Conservation (phyloP, 2,113 vertebrate species). For the Neogobius melanostomus region DNA sequence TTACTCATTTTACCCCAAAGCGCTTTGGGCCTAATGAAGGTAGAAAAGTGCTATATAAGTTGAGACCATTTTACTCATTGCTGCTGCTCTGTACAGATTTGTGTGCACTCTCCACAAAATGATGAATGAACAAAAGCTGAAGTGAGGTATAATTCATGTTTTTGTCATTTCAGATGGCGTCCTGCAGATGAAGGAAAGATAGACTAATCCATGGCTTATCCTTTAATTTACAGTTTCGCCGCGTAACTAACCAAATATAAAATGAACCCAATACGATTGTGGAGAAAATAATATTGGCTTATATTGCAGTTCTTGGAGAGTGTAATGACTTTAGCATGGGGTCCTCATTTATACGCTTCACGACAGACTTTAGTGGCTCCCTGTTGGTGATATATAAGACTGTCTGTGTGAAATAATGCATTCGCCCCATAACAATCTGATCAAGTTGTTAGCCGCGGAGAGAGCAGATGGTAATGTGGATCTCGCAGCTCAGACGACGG, state of each 20-base stretch:
- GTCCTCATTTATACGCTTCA: slow-evolving; percentile 18
- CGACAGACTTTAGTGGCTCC: slow-evolving; percentile 7
- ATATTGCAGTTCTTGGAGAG: slow-evolving; percentile 12
- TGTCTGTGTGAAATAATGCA: slow-evolving; percentile 11
- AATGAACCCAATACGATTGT: slow-evolving; percentile 18
- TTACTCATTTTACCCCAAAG: no score
- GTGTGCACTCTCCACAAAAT: background rate
- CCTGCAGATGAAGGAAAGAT: slow-evolving; percentile 6
- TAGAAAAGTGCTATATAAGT: no score
- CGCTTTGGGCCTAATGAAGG: no score
- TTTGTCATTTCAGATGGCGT: background rate
- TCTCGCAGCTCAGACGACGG: slow-evolving; percentile 35
- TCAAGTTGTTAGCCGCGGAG: slow-evolving; percentile 21
- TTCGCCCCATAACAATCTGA: slow-evolving; percentile 31
- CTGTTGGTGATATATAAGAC: background rate
- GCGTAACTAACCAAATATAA: slow-evolving; percentile 18
- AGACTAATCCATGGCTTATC: slow-evolving; percentile 17
- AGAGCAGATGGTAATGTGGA: slow-evolving; percentile 36
- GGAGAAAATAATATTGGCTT: slow-evolving; percentile 32
- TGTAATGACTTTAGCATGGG: slow-evolving; percentile 33
- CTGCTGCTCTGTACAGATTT: no score
- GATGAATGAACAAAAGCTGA: background rate
- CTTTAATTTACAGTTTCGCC: slow-evolving; percentile 19
- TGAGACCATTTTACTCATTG: no score
- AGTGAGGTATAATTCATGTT: background rate